These are phyloP conservation scores for Etheostoma perlongum DNA, from an alignment of 2,797 vertebrate genomes.

Conservation along the genomic window DNA sequence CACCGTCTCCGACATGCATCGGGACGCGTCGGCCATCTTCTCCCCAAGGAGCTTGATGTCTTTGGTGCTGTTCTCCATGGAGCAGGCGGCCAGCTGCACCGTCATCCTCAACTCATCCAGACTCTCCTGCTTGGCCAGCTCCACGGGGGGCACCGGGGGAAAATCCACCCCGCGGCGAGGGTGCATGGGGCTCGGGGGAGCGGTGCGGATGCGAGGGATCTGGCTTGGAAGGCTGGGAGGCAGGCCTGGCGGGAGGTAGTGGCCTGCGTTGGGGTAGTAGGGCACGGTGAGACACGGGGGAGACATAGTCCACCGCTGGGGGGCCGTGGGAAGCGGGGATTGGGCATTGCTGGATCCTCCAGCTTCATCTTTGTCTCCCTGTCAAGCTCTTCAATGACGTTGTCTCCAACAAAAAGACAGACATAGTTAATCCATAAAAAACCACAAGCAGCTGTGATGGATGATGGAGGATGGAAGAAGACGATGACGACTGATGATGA, in stretches of 20 bases:
- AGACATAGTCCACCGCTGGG: constrained; percentile 37
- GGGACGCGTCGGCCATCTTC: constrained; percentile 72
- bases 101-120: constrained; percentile 75
- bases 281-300: constrained; percentile 38
- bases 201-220: constrained; percentile 57
- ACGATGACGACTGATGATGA: constrained; percentile 5
- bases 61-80: constrained; percentile 78
- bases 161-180: constrained; percentile 32
- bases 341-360: neutral
- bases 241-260: constrained; percentile 31
- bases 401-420: constrained; percentile 67
- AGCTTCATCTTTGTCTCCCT: constrained; percentile 20
- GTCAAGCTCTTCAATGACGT: constrained; percentile 58
- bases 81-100: constrained; percentile 72
- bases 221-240: constrained; percentile 6
- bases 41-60: constrained; percentile 76
- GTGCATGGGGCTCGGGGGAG: constrained; percentile 76
- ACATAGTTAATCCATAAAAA: constrained; percentile 32
- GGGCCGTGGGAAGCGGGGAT: neutral
- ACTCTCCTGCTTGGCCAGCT: constrained; percentile 75
- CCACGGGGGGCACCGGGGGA: constrained; percentile 21
- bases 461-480: constrained; percentile 6
- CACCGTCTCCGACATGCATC: constrained; percentile 75
- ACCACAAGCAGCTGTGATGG: neutral
- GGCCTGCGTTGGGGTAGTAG: constrained; percentile 34